Evolutionary conservation across 2,888 invertebrate species (phyloP).

Genomic region (Desoria tigrina): DNA sequence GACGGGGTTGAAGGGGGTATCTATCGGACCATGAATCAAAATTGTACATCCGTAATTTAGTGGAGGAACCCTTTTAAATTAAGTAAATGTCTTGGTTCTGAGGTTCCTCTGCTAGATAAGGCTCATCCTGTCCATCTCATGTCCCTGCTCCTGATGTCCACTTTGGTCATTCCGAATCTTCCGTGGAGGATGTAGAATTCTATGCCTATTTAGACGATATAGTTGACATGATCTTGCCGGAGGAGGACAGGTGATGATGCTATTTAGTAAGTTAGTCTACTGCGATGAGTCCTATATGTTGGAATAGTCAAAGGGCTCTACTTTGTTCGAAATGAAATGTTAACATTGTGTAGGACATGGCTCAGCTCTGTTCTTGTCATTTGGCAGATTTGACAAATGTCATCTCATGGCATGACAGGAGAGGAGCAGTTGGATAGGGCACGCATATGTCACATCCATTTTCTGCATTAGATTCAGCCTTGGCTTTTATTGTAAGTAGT

Average conservation of each 20-base stretch:
- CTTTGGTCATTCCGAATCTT: too few species aligned
- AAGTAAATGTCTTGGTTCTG: not conserved
- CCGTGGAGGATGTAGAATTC: too few species aligned
- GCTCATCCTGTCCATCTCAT: too few species aligned
- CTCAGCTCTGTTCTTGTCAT: constrained; percentile 8
- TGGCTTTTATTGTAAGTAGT: not conserved
- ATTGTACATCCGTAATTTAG: not conserved
- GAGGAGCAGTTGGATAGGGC: constrained; percentile 2
- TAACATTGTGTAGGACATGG: not conserved
- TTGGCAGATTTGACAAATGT: constrained; percentile 10
- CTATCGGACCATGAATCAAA: constrained; percentile 4
- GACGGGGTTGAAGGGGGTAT: not conserved
- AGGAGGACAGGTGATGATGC: constrained; percentile 9
- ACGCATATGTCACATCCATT: not conserved
- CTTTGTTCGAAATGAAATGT: not conserved
- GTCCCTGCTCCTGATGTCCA: too few species aligned
- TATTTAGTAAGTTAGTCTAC: not conserved
- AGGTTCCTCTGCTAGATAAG: not conserved
- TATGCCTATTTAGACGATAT: too few species aligned
- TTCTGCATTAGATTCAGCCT: not conserved
- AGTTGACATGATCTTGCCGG: not conserved
- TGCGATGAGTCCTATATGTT: not conserved
- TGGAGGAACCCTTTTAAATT: not conserved
- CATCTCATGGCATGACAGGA: not conserved
- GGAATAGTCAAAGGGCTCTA: not conserved